These are phyloP conservation scores for Drosophila micromelanica DNA, from an alignment of 1,140 invertebrate genomes.

Conservation along the genomic window DNA sequence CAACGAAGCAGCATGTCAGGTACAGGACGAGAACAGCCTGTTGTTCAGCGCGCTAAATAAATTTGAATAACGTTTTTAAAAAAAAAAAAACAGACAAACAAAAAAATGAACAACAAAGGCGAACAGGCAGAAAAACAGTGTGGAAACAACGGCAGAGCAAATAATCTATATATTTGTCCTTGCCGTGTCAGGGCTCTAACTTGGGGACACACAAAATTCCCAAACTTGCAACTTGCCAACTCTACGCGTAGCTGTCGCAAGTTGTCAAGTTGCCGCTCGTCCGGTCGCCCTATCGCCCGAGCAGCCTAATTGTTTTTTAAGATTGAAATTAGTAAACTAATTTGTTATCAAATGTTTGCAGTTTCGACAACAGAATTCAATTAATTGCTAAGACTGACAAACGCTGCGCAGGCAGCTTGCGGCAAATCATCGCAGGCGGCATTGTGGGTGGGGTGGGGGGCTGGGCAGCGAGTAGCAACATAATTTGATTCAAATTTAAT, in stretches of 20 bases:
- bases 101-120: conserved; percentile 29
- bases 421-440: neutral
- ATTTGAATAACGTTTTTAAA: conserved; percentile 73
- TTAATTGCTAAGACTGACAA: conserved; percentile 82
- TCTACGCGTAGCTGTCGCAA: conserved; percentile 52
- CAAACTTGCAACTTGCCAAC: neutral
- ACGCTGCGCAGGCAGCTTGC: conserved; percentile 36
- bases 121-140: conserved; percentile 18
- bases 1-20: conserved; percentile 48
- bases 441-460: conserved; percentile 2
- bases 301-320: conserved; percentile 81
- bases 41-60: conserved; percentile 63
- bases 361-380: conserved; percentile 83
- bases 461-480: conserved; percentile 29
- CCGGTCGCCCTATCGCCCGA: conserved; percentile 26
- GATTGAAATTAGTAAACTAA: conserved; percentile 84
- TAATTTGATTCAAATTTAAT: conserved; percentile 81
- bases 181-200: conserved; percentile 17
- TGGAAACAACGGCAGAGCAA: conserved; percentile 55
- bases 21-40: conserved; percentile 13
- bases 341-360: conserved; percentile 84
- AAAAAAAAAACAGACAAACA: conserved; percentile 21
- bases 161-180: conserved; percentile 70
- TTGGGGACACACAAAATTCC: neutral
- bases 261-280: conserved; percentile 51